These are phyloP conservation scores for Neodiprion fabricii DNA, from an alignment of 1,140 invertebrate species.

Conservation along the genomic window DNA sequence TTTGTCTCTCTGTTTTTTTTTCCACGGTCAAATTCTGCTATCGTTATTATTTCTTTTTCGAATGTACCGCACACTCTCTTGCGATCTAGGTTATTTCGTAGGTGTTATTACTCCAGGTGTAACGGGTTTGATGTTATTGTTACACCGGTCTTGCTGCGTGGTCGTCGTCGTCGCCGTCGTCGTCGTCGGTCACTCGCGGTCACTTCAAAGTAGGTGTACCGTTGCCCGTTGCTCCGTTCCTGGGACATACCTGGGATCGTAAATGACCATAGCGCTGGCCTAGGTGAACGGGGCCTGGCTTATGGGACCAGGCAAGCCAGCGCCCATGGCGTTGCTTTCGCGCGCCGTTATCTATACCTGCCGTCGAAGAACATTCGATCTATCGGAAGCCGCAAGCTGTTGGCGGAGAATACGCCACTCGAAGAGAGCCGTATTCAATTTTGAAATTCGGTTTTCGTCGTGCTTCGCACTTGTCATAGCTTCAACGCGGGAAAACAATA, in stretches of 20 bases:
- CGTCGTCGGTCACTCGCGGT: not conserved
- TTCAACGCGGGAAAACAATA: too few species aligned
- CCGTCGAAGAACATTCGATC: too few species aligned
- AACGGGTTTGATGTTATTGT: not conserved
- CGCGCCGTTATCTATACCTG: not conserved
- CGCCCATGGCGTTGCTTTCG: not conserved
- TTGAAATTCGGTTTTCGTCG: too few species aligned
- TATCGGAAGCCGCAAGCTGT: too few species aligned
- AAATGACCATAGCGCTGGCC: not conserved
- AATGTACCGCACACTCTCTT: not conserved
- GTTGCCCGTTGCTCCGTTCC: not conserved
- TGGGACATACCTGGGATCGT: not conserved
- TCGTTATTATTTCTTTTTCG: too few species aligned
- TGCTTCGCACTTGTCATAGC: too few species aligned
- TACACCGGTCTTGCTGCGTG: not conserved
- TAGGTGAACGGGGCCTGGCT: not conserved
- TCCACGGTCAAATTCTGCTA: too few species aligned
- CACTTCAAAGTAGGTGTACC: constrained; percentile 6
- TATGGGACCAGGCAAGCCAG: not conserved
- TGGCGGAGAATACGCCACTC: too few species aligned
- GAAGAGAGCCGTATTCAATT: too few species aligned
- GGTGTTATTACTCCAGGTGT: not conserved
- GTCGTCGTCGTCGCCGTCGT: not conserved
- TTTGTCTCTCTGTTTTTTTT: too few species aligned
- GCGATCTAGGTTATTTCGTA: not conserved